Evolutionary conservation across 2,888 invertebrate genomes (phyloP), one percentile per base, ranked within the genome.

Genomic region (Cerastis leucographa): DNA sequence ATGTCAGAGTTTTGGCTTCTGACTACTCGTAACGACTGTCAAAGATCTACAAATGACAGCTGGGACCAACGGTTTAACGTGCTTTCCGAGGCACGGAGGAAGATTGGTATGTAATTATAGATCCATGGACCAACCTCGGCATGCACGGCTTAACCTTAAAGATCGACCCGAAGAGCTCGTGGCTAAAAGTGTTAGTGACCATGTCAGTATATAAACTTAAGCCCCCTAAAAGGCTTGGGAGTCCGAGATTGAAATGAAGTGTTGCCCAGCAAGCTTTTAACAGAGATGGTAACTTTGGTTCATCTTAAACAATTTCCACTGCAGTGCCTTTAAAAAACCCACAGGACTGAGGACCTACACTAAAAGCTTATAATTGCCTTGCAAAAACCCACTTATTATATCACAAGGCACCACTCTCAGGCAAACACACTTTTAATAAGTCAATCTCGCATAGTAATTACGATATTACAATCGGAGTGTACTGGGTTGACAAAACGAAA

Each of bases 401-500:
- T 9, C 29, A 29, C 59, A n/a, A 59, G 17, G 8, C 17, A n/a
- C 25, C 22, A 6, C 22, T 12, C 12, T 35, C 40, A 7, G 51
- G 40, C n/a, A 83, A 83, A 69, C 2, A 19, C 40, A 68, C 14
- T 64, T 78, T 67, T 29, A 67, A 64, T 56, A 62, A 72, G 61
- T 72, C 67, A 51, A 65, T 71, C 14, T 80, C 7, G 68, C 72
- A 74, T 79, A 78, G 42, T 75, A 84, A 85, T 70, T 78, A 62
- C 29, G 59, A 22, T 66, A 77, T 70, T 70, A 71, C 54, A 68
- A 72, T 61, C 64, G 46, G 40, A 40, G 61, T 65, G 25, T 19
- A 19, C 29, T 56, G 22, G 25, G 71, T 79, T 66, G 76, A 75
- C 77, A 74, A 80, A 72, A 83, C 64, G 89, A 88, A 88, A 87